Evolutionary conservation across 1,140 invertebrate genomes (phyloP).

Genomic region (Bradynema listronoti): DNA sequence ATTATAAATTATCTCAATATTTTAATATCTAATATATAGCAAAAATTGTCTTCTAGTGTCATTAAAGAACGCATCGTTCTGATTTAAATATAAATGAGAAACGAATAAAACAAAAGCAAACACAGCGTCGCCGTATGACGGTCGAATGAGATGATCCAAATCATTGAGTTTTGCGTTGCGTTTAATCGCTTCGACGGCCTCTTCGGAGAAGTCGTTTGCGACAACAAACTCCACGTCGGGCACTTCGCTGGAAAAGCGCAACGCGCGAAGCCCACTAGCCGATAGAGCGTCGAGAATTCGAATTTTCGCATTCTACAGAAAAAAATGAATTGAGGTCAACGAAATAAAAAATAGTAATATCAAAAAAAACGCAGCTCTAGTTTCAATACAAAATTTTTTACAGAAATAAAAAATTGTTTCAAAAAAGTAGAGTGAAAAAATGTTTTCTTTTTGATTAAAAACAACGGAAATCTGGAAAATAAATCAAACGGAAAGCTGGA

Average conservation of each 20-base stretch:
- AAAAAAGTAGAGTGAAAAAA: not conserved
- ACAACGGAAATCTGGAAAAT: not conserved
- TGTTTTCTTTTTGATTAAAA: not conserved
- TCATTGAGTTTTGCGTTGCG: slow-evolving; percentile 74
- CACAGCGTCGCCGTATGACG: slow-evolving; percentile 75
- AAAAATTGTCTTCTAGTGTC: too few relatives aligned
- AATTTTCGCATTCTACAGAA: slow-evolving; percentile 23
- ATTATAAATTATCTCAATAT: too few relatives aligned
- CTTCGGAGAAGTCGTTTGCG: slow-evolving; percentile 85
- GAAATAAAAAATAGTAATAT: slow-evolving; percentile 14
- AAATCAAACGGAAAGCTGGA: too few relatives aligned
- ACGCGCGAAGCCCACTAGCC: slow-evolving; percentile 85
- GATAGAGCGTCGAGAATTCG: slow-evolving; percentile 82
- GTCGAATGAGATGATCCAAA: slow-evolving; percentile 69
- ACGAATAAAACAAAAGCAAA: too few relatives aligned
- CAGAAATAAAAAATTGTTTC: not conserved
- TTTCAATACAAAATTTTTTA: slow-evolving; percentile 1
- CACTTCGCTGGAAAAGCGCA: slow-evolving; percentile 91
- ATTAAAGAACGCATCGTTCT: too few relatives aligned
- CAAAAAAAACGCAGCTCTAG: slow-evolving; percentile 18
- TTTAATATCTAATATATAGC: too few relatives aligned
- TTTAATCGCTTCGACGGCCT: slow-evolving; percentile 78
- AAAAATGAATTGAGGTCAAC: slow-evolving; percentile 12
- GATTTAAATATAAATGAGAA: too few relatives aligned
- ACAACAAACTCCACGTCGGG: slow-evolving; percentile 70